Conservation (phyloP, 1,140 invertebrate species). For the Chelonus insularis region DNA sequence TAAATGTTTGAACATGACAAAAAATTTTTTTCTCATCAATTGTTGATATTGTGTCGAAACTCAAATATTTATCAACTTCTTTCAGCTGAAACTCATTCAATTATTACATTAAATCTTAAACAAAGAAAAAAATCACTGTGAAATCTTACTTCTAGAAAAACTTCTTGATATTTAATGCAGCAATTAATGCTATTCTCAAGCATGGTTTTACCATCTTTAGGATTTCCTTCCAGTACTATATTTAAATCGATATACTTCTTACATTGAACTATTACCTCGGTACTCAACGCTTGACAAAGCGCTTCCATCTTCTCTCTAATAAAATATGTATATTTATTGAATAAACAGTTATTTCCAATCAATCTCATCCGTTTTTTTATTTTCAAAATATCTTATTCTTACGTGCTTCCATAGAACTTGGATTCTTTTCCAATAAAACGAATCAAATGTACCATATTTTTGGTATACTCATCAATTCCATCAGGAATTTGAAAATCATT, state of each 20-base stretch:
- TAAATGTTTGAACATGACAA: constrained; percentile 82
- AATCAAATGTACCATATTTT: constrained; percentile 74
- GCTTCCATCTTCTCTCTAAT: constrained; percentile 68
- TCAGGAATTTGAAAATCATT: constrained; percentile 62
- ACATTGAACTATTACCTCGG: constrained; percentile 80
- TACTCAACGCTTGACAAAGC: constrained; percentile 77
- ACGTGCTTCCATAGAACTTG: constrained; percentile 71
- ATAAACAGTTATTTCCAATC: no score
- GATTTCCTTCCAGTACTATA: constrained; percentile 68
- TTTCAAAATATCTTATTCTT: constrained; percentile 6
- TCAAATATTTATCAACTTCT: constrained; percentile 12
- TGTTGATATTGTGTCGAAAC: constrained; percentile 7
- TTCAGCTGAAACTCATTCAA: constrained; percentile 32
- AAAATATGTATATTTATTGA: constrained; percentile 20
- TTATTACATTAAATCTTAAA: constrained; percentile 24
- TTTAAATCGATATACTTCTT: constrained; percentile 71
- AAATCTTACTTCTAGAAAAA: constrained; percentile 60
- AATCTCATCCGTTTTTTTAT: no score
- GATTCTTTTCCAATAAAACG: constrained; percentile 83
- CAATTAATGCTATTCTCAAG: constrained; percentile 76
- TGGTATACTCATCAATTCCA: constrained; percentile 64
- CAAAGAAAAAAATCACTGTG: background rate
- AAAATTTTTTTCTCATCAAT: constrained; percentile 77
- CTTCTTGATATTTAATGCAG: constrained; percentile 73
- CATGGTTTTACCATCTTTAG: constrained; percentile 68